Evolutionary conservation across 2,797 vertebrate genomes (phyloP).

Genomic region (Tiaroga cobitis): DNA sequence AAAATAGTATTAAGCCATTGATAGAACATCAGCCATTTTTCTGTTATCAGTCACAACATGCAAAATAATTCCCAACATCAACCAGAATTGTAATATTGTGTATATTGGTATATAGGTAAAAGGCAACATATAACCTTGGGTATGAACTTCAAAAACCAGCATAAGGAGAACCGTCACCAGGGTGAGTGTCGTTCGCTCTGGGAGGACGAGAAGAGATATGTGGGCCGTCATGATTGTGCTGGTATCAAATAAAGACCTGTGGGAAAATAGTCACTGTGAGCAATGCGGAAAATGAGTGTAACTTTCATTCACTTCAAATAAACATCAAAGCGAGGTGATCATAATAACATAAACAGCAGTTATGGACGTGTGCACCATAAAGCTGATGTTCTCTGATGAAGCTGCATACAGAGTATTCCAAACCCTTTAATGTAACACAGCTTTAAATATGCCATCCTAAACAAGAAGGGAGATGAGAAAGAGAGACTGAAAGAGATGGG

Average conservation of each 20-base stretch:
- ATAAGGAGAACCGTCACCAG: slow-evolving; percentile 67
- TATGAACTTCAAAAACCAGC: slow-evolving; percentile 68
- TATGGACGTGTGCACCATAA: neutral
- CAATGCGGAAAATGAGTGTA: neutral
- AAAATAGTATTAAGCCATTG: neutral
- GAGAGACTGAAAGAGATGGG: neutral
- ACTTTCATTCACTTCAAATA: neutral
- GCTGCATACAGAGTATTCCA: neutral
- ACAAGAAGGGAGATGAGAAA: neutral
- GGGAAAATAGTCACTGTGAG: slow-evolving; percentile 4
- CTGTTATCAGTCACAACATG: neutral
- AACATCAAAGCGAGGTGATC: slow-evolving; percentile 16
- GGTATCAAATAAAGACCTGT: slow-evolving; percentile 48
- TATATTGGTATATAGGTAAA: neutral
- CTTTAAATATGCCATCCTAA: neutral
- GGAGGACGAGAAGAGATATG: slow-evolving; percentile 22
- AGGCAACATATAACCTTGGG: slow-evolving; percentile 71
- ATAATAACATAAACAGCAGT: neutral
- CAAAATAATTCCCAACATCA: neutral
- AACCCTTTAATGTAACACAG: neutral
- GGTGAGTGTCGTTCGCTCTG: slow-evolving; percentile 63
- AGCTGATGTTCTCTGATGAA: neutral
- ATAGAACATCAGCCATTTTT: neutral
- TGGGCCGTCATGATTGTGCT: slow-evolving; percentile 26
- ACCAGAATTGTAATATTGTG: neutral